These are phyloP conservation scores for Dasypolia templi DNA, from an alignment of 2,888 invertebrate genomes.

Conservation along the genomic window DNA sequence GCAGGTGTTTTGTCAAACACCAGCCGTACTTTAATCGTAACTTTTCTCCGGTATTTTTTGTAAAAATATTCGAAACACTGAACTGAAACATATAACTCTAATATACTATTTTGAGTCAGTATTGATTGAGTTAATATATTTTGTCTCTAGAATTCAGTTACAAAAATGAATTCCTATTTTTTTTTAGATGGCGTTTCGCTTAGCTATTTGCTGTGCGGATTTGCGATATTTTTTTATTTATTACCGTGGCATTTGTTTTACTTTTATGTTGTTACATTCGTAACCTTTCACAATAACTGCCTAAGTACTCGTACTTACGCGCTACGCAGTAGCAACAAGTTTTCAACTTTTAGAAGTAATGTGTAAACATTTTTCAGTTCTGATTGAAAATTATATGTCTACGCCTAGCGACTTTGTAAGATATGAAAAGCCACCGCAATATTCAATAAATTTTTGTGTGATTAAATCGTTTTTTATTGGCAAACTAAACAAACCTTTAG, in stretches of 20 bases:
- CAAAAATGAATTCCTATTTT: background rate
- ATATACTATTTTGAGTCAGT: background rate
- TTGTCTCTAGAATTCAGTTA: background rate
- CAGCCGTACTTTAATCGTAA: slow-evolving; percentile 29
- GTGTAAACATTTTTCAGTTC: background rate
- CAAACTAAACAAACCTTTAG: background rate
- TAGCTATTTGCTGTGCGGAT: slow-evolving; percentile 15
- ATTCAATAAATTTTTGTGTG: background rate
- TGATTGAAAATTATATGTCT: background rate
- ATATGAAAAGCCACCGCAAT: slow-evolving; percentile 30
- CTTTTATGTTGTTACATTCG: background rate
- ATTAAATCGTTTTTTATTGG: slow-evolving; percentile 5
- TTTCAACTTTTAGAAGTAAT: slow-evolving; percentile 11
- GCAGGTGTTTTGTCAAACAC: slow-evolving; percentile 33
- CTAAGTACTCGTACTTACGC: background rate
- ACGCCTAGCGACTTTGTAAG: slow-evolving; percentile 39
- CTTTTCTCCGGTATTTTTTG: slow-evolving; percentile 19
- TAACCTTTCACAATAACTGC: background rate
- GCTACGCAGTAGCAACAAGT: slow-evolving; percentile 40
- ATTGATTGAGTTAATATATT: background rate
- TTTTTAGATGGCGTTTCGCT: background rate
- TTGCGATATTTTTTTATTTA: slow-evolving; percentile 24
- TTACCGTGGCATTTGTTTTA: background rate
- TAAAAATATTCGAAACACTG: background rate
- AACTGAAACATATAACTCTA: background rate